Conservation (phyloP, 1,140 invertebrate genomes). For the Meloidogyne hapla region DNA sequence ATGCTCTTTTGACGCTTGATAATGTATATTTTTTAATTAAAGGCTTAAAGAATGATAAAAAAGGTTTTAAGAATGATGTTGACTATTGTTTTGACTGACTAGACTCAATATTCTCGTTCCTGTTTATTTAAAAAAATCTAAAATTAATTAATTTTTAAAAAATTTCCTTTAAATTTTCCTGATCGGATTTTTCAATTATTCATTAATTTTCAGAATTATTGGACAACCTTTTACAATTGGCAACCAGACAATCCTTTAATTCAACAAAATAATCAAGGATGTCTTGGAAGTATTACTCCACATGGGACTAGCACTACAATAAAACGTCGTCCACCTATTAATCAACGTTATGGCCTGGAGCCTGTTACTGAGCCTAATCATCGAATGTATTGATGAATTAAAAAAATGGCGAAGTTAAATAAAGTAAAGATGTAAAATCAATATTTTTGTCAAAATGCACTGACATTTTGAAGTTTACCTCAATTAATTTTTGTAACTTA, state of each 20-base stretch:
- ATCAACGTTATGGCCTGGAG: background rate
- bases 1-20: slow-evolving; percentile 13
- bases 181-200: too few species aligned
- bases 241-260: background rate
- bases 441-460: too few species aligned
- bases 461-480: too few species aligned
- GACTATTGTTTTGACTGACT: background rate
- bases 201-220: slow-evolving; percentile 13
- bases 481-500: too few species aligned
- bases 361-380: background rate
- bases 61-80: too few species aligned
- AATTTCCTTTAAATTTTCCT: too few species aligned
- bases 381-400: slow-evolving; percentile 10
- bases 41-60: too few species aligned
- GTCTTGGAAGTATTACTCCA: background rate
- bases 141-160: too few species aligned
- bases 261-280: background rate
- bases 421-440: too few species aligned
- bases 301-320: background rate
- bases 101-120: too few species aligned
- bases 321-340: background rate
- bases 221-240: slow-evolving; percentile 4
- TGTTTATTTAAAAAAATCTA: too few species aligned
- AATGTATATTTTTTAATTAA: slow-evolving; percentile 2
- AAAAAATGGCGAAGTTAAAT: background rate